Evolutionary conservation across 1,140 invertebrate genomes (phyloP).

Genomic region (Penaeus indicus): DNA sequence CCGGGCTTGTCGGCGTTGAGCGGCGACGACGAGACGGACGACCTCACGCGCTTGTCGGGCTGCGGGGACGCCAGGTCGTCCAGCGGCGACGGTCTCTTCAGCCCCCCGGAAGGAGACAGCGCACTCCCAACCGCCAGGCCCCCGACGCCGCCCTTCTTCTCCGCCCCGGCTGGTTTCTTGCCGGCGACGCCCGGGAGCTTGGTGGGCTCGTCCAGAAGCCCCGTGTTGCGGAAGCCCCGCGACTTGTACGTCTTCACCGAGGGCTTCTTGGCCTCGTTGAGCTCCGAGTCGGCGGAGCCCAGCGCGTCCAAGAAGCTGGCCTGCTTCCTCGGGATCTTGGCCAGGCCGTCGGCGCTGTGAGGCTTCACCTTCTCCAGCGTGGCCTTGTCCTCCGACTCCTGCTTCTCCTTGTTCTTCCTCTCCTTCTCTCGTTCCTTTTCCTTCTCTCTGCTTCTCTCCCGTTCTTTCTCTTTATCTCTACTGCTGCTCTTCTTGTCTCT

Average conservation of each 20-base stretch:
- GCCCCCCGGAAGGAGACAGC: not conserved
- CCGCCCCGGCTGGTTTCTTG: slow-evolving; percentile 43
- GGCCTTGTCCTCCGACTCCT: slow-evolving; percentile 57
- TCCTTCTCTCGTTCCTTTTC: slow-evolving; percentile 44
- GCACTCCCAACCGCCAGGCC: slow-evolving; percentile 8
- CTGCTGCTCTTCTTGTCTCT: slow-evolving; percentile 34
- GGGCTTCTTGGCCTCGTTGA: slow-evolving; percentile 49
- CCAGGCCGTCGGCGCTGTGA: slow-evolving; percentile 58
- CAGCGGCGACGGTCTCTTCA: slow-evolving; percentile 34
- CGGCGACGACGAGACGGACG: slow-evolving; percentile 52
- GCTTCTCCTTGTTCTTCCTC: slow-evolving; percentile 44
- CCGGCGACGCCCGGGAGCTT: slow-evolving; percentile 31
- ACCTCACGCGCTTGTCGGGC: slow-evolving; percentile 50
- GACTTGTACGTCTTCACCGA: slow-evolving; percentile 64
- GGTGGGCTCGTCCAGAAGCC: slow-evolving; percentile 56
- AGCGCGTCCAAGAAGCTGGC: slow-evolving; percentile 64
- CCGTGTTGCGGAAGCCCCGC: slow-evolving; percentile 61
- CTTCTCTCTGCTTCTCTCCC: slow-evolving; percentile 36
- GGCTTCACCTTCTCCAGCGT: slow-evolving; percentile 65
- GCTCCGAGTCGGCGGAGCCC: slow-evolving; percentile 58
- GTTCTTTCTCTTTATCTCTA: slow-evolving; percentile 44
- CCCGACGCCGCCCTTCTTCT: slow-evolving; percentile 28
- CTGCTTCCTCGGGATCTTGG: slow-evolving; percentile 60
- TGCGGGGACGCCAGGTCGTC: slow-evolving; percentile 21
- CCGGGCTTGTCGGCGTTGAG: slow-evolving; percentile 58